Evolutionary conservation across 2,888 invertebrate species (phyloP), one percentile per base, ranked within the genome.

Genomic region (Chymomyza procnemis): DNA sequence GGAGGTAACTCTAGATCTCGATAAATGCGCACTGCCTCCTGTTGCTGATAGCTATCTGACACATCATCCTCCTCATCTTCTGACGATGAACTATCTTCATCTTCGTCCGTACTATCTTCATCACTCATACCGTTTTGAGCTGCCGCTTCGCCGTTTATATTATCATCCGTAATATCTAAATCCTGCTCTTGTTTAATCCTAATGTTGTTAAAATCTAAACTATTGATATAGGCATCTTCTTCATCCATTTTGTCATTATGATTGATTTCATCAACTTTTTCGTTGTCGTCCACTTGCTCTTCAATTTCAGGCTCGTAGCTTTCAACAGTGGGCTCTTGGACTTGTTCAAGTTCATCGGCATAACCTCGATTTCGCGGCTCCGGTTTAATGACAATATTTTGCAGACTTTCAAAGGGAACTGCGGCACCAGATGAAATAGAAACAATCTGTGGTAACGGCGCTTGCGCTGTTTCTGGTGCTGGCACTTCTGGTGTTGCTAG

Each of bases 151-250:
- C 65, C 69, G 60, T 80, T 74, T 4, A 69, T 55, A 26, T 73
- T 65, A 30, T 69, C 59, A 67, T 86, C 88, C 18, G 75, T 72
- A n/a, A 89, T 81, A 46, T 89, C 88, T 50, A 89, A 78, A 61
- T 89, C 89, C 34, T 79, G 85, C 65, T 90, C 90, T 54, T 90
- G 87, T 64, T 90, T 90, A n/a, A 90, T 87, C 0, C 62, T 69
- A 12, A 90, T 66, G 67, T 87, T 89, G 47, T 69, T 80, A n/a
- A 88, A 78, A 69, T 90, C 89, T 22, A 89, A 79, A 63, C 66
- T 81, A 9, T 74, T 80, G 30, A 89, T 85, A 60, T 87, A 89
- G 1, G 69, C 59, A 5, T 71, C 21, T 46, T 82, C 83, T 14
- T 75, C 85, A 4, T 75, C 73, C 0, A 66, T 57, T 18, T 72